Conservation (phyloP, 2,888 invertebrate genomes). For the Tipula lateralis region DNA sequence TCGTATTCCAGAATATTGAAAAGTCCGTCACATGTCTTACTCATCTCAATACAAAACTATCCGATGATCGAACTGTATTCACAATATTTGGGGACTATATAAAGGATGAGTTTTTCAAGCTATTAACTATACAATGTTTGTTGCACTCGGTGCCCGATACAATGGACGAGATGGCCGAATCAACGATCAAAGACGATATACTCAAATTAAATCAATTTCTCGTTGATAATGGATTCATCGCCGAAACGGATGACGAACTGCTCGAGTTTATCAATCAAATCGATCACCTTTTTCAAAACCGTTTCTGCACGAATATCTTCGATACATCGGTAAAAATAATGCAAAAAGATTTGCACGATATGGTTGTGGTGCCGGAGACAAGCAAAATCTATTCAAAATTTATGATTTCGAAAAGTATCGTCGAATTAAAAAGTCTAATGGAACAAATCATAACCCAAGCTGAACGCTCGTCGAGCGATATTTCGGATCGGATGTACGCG, state of each 20-base stretch:
- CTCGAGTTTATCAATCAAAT: constrained; percentile 67
- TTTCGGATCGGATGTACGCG: constrained; percentile 61
- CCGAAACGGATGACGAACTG: constrained; percentile 54
- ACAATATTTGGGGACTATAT: constrained; percentile 55
- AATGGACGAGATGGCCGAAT: constrained; percentile 63
- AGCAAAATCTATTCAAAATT: not conserved
- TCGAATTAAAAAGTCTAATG: constrained; percentile 46
- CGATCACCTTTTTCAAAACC: constrained; percentile 69
- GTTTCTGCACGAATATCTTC: constrained; percentile 67
- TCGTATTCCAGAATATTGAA: constrained; percentile 43
- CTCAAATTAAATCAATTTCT: constrained; percentile 62
- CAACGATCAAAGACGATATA: constrained; percentile 60
- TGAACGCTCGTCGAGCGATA: constrained; percentile 33
- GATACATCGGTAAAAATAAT: constrained; percentile 66
- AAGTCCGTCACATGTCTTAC: constrained; percentile 41
- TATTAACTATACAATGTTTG: constrained; percentile 69
- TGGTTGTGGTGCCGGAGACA: constrained; percentile 51
- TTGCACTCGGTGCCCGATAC: constrained; percentile 71
- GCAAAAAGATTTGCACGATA: constrained; percentile 74
- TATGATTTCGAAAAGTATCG: constrained; percentile 47
- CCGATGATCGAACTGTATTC: constrained; percentile 42
- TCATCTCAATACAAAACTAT: constrained; percentile 44
- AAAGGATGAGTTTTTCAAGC: constrained; percentile 57
- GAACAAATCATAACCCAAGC: constrained; percentile 44
- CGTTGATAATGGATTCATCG: constrained; percentile 54